These are phyloP conservation scores for Mungos mungo DNA, from an alignment of 2,113 vertebrate species.

Conservation along the genomic window DNA sequence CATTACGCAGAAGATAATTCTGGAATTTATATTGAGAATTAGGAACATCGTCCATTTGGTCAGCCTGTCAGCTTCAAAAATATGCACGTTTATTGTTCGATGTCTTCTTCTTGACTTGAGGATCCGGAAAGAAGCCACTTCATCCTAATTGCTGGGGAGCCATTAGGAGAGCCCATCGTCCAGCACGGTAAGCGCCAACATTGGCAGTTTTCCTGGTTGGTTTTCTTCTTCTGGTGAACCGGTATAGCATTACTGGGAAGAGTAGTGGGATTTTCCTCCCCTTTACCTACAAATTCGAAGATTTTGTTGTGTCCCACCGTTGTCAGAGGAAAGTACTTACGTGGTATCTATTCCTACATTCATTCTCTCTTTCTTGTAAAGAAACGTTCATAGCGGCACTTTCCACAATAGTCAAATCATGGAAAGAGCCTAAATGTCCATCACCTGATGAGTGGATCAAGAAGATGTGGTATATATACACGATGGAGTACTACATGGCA, in stretches of 20 bases:
- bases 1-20: conserved; percentile 18
- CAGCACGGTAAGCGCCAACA: conserved; percentile 79
- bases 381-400: no score
- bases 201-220: background rate
- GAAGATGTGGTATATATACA: no score
- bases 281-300: background rate
- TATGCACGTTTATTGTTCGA: conserved; percentile 36
- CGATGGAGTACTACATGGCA: no score
- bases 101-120: conserved; percentile 75
- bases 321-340: background rate
- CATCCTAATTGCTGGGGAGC: conserved; percentile 87
- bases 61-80: conserved; percentile 27
- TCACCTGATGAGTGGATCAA: no score
- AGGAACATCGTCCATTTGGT: conserved; percentile 14
- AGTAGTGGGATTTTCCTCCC: background rate
- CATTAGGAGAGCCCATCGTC: conserved; percentile 84
- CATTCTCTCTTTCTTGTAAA: background rate
- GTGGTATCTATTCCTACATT: background rate
- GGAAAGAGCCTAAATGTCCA: no score
- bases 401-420: no score
- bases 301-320: conserved; percentile 23
- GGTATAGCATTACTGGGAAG: background rate
- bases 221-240: background rate
- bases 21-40: conserved; percentile 31
- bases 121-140: conserved; percentile 83